Conservation (phyloP, 2,113 vertebrate species). For the Craseonycteris thonglongyai region DNA sequence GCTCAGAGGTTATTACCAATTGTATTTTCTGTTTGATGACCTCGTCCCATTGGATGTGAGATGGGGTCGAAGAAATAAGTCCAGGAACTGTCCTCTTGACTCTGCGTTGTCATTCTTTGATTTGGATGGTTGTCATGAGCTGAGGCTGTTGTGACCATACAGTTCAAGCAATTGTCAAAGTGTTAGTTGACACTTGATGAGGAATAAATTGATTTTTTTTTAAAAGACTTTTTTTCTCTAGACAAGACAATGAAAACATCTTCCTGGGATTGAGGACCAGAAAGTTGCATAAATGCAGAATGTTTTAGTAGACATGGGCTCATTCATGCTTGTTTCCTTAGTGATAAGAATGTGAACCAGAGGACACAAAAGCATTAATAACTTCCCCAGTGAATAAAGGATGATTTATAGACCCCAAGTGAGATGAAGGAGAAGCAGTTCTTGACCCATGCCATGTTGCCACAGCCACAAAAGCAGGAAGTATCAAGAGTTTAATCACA, state of each 20-base stretch:
- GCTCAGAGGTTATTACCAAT: conserved; percentile 55
- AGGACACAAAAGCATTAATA: neutral
- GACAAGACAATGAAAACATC: neutral
- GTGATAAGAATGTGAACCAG: neutral
- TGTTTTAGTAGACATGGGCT: neutral
- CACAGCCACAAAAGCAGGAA: neutral
- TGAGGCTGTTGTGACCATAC: conserved; percentile 14
- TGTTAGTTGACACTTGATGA: conserved; percentile 22
- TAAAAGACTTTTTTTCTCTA: neutral
- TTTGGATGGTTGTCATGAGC: neutral
- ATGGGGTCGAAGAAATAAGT: conserved; percentile 37
- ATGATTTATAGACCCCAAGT: neutral
- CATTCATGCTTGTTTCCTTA: neutral
- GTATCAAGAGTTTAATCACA: neutral
- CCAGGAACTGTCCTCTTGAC: conserved; percentile 49
- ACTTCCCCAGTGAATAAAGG: neutral
- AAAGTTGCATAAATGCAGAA: neutral
- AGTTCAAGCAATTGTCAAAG: conserved; percentile 56
- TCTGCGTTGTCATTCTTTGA: conserved; percentile 32
- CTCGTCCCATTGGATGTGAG: conserved; percentile 53
- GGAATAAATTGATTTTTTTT: neutral
- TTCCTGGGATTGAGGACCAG: neutral
- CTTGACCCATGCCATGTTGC: neutral
- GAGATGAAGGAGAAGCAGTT: neutral
- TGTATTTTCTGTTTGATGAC: conserved; percentile 44